These are phyloP conservation scores for Drosophila anomalata DNA, from an alignment of 2,888 invertebrate genomes.

Conservation along the genomic window DNA sequence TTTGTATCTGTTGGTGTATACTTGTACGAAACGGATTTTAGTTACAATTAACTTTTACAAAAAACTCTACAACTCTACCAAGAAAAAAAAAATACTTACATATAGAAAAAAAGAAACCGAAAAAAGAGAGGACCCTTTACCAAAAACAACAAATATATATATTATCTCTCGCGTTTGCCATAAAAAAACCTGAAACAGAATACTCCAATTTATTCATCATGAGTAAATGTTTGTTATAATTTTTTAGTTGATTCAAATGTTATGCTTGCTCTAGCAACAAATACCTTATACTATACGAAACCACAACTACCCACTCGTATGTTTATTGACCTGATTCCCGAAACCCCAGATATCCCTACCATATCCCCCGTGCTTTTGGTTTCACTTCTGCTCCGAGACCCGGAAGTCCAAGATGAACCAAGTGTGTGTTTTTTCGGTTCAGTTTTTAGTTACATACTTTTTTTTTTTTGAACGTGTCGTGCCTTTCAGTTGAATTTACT, in stretches of 20 bases:
- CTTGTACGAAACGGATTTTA: constrained; percentile 53
- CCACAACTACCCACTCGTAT: constrained; percentile 22
- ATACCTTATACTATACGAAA: constrained; percentile 43
- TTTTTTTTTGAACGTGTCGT: constrained; percentile 57
- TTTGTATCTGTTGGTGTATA: constrained; percentile 40
- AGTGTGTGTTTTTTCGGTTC: constrained; percentile 54
- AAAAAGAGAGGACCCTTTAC: constrained; percentile 78
- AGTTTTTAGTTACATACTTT: constrained; percentile 8
- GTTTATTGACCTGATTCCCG: constrained; percentile 10
- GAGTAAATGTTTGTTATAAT: constrained; percentile 37
- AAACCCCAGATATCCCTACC: constrained; percentile 4
- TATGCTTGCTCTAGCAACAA: constrained; percentile 70
- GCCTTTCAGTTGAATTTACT: constrained; percentile 55
- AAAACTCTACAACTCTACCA: constrained; percentile 57
- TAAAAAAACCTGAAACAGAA: constrained; percentile 35
- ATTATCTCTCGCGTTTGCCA: constrained; percentile 51
- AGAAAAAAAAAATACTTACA: constrained; percentile 33
- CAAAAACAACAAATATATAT: constrained; percentile 41
- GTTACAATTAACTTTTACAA: constrained; percentile 48
- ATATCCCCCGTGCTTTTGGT: constrained; percentile 43
- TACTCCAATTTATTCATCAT: constrained; percentile 52
- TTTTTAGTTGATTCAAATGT: constrained; percentile 52
- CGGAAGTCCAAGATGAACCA: constrained; percentile 45
- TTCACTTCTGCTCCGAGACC: constrained; percentile 39
- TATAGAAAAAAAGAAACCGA: constrained; percentile 39